phyloP scores from a whole-genome alignment of 23 tunicate species.

The Botrylloides violaceus region DNA sequence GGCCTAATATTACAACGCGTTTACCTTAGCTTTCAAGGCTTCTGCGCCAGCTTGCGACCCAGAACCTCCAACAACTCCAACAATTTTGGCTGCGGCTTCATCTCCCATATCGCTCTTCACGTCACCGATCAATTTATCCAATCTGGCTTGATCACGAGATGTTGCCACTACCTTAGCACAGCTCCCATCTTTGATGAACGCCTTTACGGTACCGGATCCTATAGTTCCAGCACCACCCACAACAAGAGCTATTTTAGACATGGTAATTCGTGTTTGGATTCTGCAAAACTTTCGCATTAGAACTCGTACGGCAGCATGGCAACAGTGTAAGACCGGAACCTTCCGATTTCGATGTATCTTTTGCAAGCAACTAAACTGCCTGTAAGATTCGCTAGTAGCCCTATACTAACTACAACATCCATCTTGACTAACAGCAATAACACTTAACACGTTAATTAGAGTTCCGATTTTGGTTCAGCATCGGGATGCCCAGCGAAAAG shows the following conservation, averaged over 20 bases:
- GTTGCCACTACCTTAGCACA: slow-evolving; percentile 55
- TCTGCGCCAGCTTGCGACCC: slow-evolving; percentile 55
- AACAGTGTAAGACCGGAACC: too few relatives aligned
- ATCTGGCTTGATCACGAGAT: slow-evolving; percentile 61
- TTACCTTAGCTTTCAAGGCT: slow-evolving; percentile 54
- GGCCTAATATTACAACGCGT: too few relatives aligned
- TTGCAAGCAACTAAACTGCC: too few relatives aligned
- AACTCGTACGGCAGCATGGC: too few relatives aligned
- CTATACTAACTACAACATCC: too few relatives aligned
- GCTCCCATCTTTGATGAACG: slow-evolving; percentile 46
- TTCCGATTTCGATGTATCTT: too few relatives aligned
- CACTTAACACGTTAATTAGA: too few relatives aligned
- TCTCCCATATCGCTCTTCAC: slow-evolving; percentile 15
- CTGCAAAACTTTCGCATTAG: background rate
- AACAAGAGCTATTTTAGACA: slow-evolving; percentile 71
- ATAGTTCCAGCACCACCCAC: slow-evolving; percentile 88
- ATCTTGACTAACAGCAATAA: too few relatives aligned
- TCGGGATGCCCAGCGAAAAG: too few relatives aligned
- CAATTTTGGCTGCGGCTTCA: slow-evolving; percentile 22
- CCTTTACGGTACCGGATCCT: slow-evolving; percentile 66
- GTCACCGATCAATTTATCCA: slow-evolving; percentile 24
- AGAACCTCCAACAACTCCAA: slow-evolving; percentile 59
- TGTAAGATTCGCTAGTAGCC: too few relatives aligned
- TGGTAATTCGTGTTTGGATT: background rate
- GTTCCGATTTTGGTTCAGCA: too few relatives aligned